phyloP scores from a whole-genome alignment of 2,888 invertebrate species.

The Eupithecia subumbrata region DNA sequence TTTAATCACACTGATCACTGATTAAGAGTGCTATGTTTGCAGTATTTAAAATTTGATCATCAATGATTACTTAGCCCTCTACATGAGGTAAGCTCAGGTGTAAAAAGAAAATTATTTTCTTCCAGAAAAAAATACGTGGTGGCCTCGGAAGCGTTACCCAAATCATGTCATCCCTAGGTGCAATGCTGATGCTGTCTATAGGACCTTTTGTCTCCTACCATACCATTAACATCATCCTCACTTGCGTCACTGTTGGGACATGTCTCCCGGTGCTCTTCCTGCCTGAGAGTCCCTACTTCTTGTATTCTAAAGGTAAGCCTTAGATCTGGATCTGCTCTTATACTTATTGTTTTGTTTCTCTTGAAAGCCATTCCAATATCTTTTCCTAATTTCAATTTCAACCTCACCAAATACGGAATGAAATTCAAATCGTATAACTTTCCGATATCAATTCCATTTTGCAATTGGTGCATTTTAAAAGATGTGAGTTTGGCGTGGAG shows the following conservation, averaged over 20 bases:
- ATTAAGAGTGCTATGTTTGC: neutral
- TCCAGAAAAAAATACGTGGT: slow-evolving; percentile 30
- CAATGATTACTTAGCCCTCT: neutral
- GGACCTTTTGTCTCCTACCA: slow-evolving; percentile 29
- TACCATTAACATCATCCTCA: slow-evolving; percentile 7
- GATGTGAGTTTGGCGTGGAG: too few relatives aligned
- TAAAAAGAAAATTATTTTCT: slow-evolving; percentile 1
- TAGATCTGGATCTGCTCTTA: too few relatives aligned
- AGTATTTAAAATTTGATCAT: neutral
- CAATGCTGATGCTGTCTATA: slow-evolving; percentile 23
- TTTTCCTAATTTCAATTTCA: neutral
- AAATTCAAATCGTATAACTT: neutral
- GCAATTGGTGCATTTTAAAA: neutral
- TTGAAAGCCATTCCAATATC: neutral
- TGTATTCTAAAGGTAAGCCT: slow-evolving; percentile 31
- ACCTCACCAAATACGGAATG: neutral
- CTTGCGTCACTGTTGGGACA: slow-evolving; percentile 11
- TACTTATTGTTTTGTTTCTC: neutral
- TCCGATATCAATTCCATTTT: too few relatives aligned
- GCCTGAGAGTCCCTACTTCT: slow-evolving; percentile 36
- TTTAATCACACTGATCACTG: neutral
- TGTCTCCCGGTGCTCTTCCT: slow-evolving; percentile 27
- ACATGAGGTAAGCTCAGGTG: neutral
- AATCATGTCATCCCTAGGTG: slow-evolving; percentile 16
- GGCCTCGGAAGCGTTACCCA: slow-evolving; percentile 21